A percentile compares a stretch with the other conserved stretches of the same genome.
phyloP scores from a whole-genome alignment of 2,888 invertebrate species.

The Morpho helenor region DNA sequence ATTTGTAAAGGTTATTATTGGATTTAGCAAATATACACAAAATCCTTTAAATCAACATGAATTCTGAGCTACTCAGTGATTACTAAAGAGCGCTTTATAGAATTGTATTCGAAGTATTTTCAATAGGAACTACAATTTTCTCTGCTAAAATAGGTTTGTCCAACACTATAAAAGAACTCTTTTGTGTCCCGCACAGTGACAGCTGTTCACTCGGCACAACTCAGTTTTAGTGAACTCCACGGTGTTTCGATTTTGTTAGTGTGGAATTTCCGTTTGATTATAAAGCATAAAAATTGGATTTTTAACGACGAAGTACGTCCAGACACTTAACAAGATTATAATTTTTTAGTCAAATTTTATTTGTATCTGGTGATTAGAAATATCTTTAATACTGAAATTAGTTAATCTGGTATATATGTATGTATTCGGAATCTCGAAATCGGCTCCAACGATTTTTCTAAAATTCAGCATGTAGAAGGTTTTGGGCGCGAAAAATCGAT shows the following conservation, averaged over 20 bases:
- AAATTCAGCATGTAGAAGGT: no score
- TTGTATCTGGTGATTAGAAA: no score
- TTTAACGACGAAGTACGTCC: slow-evolving; percentile 2
- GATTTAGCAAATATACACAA: slow-evolving; percentile 45
- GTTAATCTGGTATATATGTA: no score
- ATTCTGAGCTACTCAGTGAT: no score
- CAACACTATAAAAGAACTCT: slow-evolving; percentile 27
- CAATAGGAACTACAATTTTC: neutral
- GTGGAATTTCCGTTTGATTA: slow-evolving; percentile 24
- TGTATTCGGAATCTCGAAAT: no score
- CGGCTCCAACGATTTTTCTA: no score
- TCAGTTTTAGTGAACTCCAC: slow-evolving; percentile 23
- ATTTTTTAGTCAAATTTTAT: no score
- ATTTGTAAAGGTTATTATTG: no score
- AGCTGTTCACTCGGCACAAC: slow-evolving; percentile 25
- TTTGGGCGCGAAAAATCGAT: no score
- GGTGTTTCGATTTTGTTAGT: slow-evolving; percentile 23
- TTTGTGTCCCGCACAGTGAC: slow-evolving; percentile 22
- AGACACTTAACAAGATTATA: no score
- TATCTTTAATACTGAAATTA: no score
- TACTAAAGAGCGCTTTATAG: slow-evolving; percentile 39
- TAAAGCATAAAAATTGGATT: slow-evolving; percentile 23
- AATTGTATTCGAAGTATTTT: slow-evolving; percentile 34
- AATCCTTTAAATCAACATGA: slow-evolving; percentile 53
- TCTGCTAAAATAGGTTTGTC: slow-evolving; percentile 5